phyloP scores from a whole-genome alignment of 2,797 vertebrate genomes.

The Leucoraja ocellata region DNA sequence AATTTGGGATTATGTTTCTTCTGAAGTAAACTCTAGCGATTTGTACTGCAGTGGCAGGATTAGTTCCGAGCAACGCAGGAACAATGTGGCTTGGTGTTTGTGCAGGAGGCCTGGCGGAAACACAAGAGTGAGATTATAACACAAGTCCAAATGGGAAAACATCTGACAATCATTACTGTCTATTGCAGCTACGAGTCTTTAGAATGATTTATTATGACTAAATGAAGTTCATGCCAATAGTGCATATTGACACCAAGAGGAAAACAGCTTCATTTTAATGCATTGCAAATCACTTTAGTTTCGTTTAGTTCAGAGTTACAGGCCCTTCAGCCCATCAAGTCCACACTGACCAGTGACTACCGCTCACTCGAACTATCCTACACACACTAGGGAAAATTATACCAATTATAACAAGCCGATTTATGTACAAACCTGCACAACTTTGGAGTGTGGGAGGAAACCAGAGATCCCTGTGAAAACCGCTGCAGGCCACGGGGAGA shows the following conservation, averaged over 20 bases:
- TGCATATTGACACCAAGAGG: slow-evolving; percentile 11
- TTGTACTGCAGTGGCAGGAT: background rate
- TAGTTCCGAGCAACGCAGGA: background rate
- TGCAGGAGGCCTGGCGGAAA: background rate
- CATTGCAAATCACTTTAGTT: background rate
- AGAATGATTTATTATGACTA: slow-evolving; percentile 1
- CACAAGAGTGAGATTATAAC: background rate
- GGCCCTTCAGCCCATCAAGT: too few species aligned
- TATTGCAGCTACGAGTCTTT: slow-evolving; percentile 6
- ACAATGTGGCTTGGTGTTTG: background rate
- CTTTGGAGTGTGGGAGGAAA: too few species aligned
- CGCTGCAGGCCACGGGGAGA: too few species aligned
- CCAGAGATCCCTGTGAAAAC: too few species aligned
- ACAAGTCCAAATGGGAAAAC: slow-evolving; percentile 29
- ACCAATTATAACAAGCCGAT: too few species aligned
- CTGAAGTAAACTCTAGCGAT: background rate
- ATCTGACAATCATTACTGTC: slow-evolving; percentile 30
- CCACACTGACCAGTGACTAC: too few species aligned
- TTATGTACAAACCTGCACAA: too few species aligned
- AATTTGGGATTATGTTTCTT: background rate
- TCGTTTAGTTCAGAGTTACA: too few species aligned
- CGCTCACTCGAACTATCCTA: too few species aligned
- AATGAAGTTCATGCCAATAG: slow-evolving; percentile 6
- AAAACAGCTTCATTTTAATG: background rate
- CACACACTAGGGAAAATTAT: too few species aligned